phyloP scores from a whole-genome alignment of 1,140 invertebrate genomes.

The Ylistrum balloti region DNA sequence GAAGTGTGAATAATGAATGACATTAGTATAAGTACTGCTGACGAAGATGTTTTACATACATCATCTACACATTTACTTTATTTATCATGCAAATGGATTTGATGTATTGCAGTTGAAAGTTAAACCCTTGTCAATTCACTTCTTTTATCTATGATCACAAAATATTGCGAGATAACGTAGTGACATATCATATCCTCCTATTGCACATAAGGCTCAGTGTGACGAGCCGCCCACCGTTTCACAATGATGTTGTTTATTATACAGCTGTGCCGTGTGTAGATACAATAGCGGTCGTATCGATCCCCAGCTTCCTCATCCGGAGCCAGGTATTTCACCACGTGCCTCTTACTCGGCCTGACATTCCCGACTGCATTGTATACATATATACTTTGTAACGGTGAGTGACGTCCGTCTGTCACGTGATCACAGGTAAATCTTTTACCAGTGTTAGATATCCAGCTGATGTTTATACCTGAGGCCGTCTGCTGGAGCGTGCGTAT shows the following conservation, averaged over 20 bases:
- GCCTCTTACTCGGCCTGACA: background rate
- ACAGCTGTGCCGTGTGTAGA: background rate
- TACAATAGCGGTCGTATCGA: background rate
- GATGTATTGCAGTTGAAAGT: no score
- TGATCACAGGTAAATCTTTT: conserved; percentile 55
- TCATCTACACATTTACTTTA: no score
- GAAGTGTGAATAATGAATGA: no score
- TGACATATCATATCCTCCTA: no score
- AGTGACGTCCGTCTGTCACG: conserved; percentile 48
- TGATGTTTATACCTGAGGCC: conserved; percentile 24
- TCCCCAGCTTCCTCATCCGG: background rate
- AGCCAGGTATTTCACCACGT: conserved; percentile 16
- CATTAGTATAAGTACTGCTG: no score
- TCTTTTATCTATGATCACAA: no score
- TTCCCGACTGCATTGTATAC: background rate
- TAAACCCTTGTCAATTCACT: no score
- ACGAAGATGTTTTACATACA: no score
- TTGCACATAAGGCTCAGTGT: background rate
- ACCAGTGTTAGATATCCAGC: conserved; percentile 46
- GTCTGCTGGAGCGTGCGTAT: conserved; percentile 44
- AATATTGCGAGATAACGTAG: no score
- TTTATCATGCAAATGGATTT: no score
- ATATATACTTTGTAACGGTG: conserved; percentile 11
- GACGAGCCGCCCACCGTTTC: background rate
- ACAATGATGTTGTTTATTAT: no score